Evolutionary conservation across 2,797 vertebrate species (phyloP).

Genomic region (Petrocephalus schoutedeni): DNA sequence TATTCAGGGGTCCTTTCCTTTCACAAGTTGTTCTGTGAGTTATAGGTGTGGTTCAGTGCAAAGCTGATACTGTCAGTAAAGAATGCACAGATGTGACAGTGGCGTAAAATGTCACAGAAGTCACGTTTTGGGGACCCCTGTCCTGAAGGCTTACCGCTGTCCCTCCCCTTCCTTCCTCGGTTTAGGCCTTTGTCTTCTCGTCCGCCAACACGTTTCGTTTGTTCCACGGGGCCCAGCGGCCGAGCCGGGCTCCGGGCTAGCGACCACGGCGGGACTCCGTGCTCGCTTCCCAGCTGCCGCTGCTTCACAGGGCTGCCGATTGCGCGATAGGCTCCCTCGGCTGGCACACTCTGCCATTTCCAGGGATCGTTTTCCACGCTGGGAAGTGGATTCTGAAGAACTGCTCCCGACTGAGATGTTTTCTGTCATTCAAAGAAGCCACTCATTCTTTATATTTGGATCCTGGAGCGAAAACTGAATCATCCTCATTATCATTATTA

Average conservation of each 20-base stretch:
- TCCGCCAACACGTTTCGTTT: not conserved
- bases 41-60: not conserved
- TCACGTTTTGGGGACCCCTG: not conserved
- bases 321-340: not conserved
- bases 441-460: not conserved
- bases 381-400: constrained; percentile 12
- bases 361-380: constrained; percentile 21
- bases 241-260: not conserved
- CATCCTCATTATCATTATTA: not conserved
- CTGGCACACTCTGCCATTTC: not conserved
- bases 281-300: not conserved
- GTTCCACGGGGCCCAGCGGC: not conserved
- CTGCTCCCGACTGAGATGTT: not conserved
- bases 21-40: not conserved
- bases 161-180: constrained; percentile 5
- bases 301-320: not conserved
- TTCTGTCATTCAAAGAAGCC: not conserved
- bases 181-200: not conserved
- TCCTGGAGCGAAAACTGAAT: not conserved
- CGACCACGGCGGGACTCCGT: not conserved
- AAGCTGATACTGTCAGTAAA: not conserved
- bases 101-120: not conserved
- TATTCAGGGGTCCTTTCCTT: not conserved
- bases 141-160: not conserved
- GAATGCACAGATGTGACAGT: not conserved